phyloP scores from a whole-genome alignment of 2,797 vertebrate genomes.

The Cephalopachus bancanus region DNA sequence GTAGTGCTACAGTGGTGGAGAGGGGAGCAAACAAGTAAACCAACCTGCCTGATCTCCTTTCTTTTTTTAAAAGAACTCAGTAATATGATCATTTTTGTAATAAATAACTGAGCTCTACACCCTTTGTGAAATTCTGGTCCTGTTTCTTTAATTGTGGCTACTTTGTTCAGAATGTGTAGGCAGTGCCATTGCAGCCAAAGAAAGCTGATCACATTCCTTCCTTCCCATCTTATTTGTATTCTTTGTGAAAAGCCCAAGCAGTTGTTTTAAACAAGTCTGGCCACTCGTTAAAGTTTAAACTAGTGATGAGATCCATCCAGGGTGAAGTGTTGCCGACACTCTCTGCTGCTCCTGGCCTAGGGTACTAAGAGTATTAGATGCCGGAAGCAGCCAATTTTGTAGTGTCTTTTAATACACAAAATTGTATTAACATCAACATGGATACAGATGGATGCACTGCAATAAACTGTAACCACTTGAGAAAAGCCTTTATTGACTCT shows the following conservation, averaged over 20 bases:
- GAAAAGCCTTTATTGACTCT: constrained; percentile 84
- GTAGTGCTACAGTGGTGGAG: too few relatives aligned
- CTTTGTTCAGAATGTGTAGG: constrained; percentile 48
- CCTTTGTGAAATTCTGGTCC: constrained; percentile 41
- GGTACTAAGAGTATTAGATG: constrained; percentile 51
- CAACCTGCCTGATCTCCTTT: constrained; percentile 10
- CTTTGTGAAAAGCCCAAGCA: constrained; percentile 44
- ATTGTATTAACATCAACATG: constrained; percentile 78
- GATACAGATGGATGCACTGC: constrained; percentile 80
- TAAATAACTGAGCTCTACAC: neutral
- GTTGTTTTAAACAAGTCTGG: constrained; percentile 62
- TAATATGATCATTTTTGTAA: constrained; percentile 43
- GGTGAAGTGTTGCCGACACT: neutral
- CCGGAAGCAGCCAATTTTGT: constrained; percentile 74
- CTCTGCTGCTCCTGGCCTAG: constrained; percentile 40
- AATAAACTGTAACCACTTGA: constrained; percentile 81
- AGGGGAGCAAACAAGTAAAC: neutral
- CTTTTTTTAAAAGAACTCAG: neutral
- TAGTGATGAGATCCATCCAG: constrained; percentile 20
- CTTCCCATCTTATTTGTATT: constrained; percentile 39
- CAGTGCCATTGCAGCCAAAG: constrained; percentile 24
- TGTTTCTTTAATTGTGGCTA: constrained; percentile 39
- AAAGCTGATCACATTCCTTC: constrained; percentile 52
- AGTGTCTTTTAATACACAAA: constrained; percentile 77
- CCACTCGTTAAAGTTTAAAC: constrained; percentile 63